These are phyloP conservation scores for Enteromius viviparus DNA, from an alignment of 2,797 vertebrate species.

Conservation along the genomic window DNA sequence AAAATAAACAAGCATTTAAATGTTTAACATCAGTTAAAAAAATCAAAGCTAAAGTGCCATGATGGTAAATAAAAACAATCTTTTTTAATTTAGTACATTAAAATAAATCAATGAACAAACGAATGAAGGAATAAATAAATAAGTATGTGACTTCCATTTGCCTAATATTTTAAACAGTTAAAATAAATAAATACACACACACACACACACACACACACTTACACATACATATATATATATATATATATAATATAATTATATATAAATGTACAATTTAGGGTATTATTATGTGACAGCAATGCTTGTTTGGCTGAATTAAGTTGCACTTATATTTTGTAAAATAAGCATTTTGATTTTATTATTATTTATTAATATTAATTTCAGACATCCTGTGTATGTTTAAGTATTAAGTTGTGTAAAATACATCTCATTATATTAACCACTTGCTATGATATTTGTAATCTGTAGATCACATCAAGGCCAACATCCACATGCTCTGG, in stretches of 20 bases:
- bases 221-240: no score
- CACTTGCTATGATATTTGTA: not conserved
- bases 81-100: not conserved
- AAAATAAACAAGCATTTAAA: conserved; percentile 78
- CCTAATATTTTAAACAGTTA: not conserved
- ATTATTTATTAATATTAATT: not conserved
- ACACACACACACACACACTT: no score
- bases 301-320: conserved; percentile 28
- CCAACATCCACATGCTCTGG: not conserved
- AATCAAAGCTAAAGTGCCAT: conserved; percentile 45
- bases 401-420: not conserved
- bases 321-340: not conserved
- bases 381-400: conserved; percentile 30
- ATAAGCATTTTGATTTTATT: not conserved
- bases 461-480: not conserved
- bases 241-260: no score
- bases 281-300: not conserved
- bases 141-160: not conserved
- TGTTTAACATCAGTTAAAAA: conserved; percentile 70
- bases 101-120: not conserved
- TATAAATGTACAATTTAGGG: no score
- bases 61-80: conserved; percentile 62
- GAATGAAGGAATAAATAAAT: not conserved
- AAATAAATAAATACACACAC: not conserved
- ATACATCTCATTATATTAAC: not conserved